A percentile compares a stretch with the other conserved stretches of the same genome.
Evolutionary conservation across 2,888 invertebrate genomes (phyloP).

Genomic region (Escarpia spicata): DNA sequence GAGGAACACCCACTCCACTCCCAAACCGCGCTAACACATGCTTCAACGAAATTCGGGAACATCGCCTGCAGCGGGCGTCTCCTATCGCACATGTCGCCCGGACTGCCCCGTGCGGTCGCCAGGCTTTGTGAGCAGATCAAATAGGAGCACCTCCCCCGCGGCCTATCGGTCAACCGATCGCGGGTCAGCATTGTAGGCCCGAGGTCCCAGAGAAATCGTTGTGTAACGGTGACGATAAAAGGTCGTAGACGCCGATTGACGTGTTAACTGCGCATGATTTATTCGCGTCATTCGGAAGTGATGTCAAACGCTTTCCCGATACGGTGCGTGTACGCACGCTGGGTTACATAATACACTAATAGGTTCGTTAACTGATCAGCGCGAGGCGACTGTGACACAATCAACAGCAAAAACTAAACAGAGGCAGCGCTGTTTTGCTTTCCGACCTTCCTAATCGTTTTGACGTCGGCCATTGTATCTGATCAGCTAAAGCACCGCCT

Average conservation of each 20-base stretch:
- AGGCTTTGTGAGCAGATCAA: background rate
- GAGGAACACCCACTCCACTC: background rate
- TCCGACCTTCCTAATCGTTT: background rate
- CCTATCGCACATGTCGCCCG: background rate
- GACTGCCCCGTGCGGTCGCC: background rate
- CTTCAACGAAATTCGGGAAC: background rate
- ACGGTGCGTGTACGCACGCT: background rate
- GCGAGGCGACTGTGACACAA: background rate
- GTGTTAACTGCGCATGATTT: constrained; percentile 6
- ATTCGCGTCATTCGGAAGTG: background rate
- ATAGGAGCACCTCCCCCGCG: background rate
- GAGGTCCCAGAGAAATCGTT: background rate
- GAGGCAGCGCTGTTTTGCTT: background rate
- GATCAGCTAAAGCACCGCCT: background rate
- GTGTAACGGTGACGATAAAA: background rate
- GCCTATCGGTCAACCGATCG: background rate
- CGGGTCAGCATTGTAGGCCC: background rate
- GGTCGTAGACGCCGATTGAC: background rate
- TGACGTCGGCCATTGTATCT: background rate
- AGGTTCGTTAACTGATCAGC: background rate
- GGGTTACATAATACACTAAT: background rate
- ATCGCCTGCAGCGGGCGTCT: background rate
- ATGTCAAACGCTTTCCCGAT: background rate
- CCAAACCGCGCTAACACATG: no score
- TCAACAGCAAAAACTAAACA: background rate